Base-by-base conservation (phyloP, 2,797 vertebrate genomes). In the Ptychadena robeensis region DNA sequence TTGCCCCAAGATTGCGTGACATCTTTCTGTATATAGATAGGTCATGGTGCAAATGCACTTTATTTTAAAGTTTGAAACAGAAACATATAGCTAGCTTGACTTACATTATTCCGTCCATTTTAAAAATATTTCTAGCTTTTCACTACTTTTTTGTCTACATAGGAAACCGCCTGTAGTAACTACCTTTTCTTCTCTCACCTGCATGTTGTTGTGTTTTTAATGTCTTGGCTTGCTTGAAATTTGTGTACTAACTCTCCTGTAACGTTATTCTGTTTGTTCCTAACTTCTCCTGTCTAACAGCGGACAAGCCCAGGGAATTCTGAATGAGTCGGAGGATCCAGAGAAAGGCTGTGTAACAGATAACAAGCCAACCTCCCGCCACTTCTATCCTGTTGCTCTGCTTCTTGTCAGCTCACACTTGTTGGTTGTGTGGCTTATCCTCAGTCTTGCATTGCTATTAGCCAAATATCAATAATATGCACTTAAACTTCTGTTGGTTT, bases 371-470 rank as follows among this genome's bases (percentile, higher is more conserved):
- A 96, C 97, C 88, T 97, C 97, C 86, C 96, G 97, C 89, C 98
- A 99, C 96, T 99, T 99, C 97, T 99, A 99, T 90, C 98, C 98
- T 90, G 97, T 99, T 92, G 97, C 98, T 91, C 95, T 99, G 93
- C 96, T 99, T 92, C 98, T 99, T 85, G 97, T 99, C 96, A 99
- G 98, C 95, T 99, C 98, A 72, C 98, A 99, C 92, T 93, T 99
- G 93, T 96, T 99, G 93, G 98, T 99, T 70, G 97, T 99, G 93
- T 99, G 98, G 98, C 97, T 99, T 91, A 99, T 99, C 94, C 94
- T 99, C 96, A 99, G 98, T 98, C 97, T 99, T 90, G 97, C 98
- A 88, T 97, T 99, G 95, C 94, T 99, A 92, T 96, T 99, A 96
- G 98, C 98, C 94, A 99, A 99, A 96, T 99, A 99, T 93, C 98